Percentiles rank a stretch among this genome's conserved stretches.
Conservation (phyloP, 1,140 invertebrate species). For the Centruroides sculpturatus region DNA sequence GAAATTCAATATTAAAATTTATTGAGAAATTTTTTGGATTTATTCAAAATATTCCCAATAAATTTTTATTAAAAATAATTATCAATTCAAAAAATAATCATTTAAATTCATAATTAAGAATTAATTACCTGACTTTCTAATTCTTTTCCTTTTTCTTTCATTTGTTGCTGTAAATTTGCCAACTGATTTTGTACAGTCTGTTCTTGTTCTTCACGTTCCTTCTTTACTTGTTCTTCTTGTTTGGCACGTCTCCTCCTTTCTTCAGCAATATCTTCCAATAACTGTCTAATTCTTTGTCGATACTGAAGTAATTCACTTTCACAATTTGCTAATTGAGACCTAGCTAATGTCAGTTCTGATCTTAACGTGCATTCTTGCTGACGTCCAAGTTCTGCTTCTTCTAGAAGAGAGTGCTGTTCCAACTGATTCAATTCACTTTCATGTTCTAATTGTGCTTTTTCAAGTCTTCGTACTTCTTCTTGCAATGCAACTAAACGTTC, state of each 20-base stretch:
- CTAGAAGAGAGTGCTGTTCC: conserved; percentile 47
- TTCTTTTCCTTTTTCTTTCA: conserved; percentile 63
- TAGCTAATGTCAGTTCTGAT: conserved; percentile 62
- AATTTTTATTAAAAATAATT: no score
- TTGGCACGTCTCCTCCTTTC: conserved; percentile 17
- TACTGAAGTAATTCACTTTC: conserved; percentile 75
- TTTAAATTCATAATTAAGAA: background rate
- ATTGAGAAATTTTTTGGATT: no score
- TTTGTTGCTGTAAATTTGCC: conserved; percentile 60
- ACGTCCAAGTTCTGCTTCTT: conserved; percentile 72
- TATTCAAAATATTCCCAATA: no score
- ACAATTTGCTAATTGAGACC: conserved; percentile 69
- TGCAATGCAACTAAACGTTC: conserved; percentile 65
- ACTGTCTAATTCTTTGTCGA: conserved; percentile 56
- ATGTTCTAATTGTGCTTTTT: conserved; percentile 27
- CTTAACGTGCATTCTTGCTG: conserved; percentile 39
- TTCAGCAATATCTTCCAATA: conserved; percentile 22
- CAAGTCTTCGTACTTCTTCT: conserved; percentile 60
- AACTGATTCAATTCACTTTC: conserved; percentile 48
- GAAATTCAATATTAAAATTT: no score
- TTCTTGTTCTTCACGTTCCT: conserved; percentile 49
- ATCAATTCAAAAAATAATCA: no score
- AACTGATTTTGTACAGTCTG: conserved; percentile 55
- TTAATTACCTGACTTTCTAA: conserved; percentile 52
- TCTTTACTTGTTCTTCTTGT: conserved; percentile 18